phyloP scores from a whole-genome alignment of 2,113 vertebrate genomes.

The Antennarius striatus region DNA sequence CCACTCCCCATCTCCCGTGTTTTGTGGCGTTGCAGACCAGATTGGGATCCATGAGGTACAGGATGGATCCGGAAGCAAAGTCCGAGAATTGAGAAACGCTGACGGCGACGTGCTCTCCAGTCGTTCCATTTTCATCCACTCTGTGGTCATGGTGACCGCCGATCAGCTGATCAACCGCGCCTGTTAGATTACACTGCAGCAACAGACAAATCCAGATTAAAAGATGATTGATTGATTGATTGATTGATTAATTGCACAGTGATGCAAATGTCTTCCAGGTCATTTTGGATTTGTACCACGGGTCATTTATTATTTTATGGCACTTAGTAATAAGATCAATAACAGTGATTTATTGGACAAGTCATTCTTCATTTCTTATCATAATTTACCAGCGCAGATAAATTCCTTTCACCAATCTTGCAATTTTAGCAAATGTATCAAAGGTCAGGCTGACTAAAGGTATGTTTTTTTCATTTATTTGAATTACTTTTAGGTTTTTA shows the following conservation, averaged over 20 bases:
- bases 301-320: too few species aligned
- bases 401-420: too few species aligned
- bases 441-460: background rate
- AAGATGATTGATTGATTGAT: too few species aligned
- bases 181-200: constrained; percentile 59
- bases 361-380: too few species aligned
- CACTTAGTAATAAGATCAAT: too few species aligned
- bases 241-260: too few species aligned
- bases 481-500: too few species aligned
- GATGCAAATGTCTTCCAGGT: too few species aligned
- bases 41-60: constrained; percentile 68
- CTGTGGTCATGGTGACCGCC: constrained; percentile 13
- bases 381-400: too few species aligned
- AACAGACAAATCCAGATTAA: constrained; percentile 7
- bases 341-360: too few species aligned
- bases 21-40: constrained; percentile 49
- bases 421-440: too few species aligned
- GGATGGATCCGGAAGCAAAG: constrained; percentile 55
- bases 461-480: background rate
- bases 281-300: too few species aligned
- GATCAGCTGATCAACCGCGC: constrained; percentile 67
- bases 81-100: constrained; percentile 62
- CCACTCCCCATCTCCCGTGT: constrained; percentile 63
- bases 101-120: background rate
- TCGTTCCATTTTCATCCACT: background rate